A percentile compares a stretch with the other conserved stretches of the same genome.
phyloP scores from a whole-genome alignment of 2,888 invertebrate genomes.

The Selenia dentaria region DNA sequence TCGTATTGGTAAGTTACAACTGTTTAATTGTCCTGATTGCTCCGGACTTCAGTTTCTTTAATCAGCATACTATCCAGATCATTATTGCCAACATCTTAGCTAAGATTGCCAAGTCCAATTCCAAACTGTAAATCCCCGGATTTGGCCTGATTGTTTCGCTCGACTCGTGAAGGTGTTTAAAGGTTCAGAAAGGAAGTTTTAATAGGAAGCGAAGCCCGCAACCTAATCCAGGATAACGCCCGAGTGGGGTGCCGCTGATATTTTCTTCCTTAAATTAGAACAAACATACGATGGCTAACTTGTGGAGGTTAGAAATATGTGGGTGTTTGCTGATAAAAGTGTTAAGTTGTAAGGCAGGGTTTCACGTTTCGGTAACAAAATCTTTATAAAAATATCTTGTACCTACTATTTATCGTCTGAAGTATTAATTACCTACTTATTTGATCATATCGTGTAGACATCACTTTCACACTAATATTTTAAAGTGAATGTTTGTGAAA shows the following conservation, averaged over 20 bases:
- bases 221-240: slow-evolving; percentile 36
- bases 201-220: slow-evolving; percentile 48
- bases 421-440: too few species aligned
- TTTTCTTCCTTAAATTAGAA: slow-evolving; percentile 28
- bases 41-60: too few species aligned
- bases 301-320: not conserved
- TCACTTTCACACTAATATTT: too few species aligned
- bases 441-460: too few species aligned
- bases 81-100: slow-evolving; percentile 12
- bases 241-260: slow-evolving; percentile 22
- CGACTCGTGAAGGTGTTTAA: slow-evolving; percentile 36
- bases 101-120: slow-evolving; percentile 11
- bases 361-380: too few species aligned
- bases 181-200: slow-evolving; percentile 44
- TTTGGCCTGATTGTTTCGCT: slow-evolving; percentile 30
- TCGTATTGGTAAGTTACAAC: too few species aligned
- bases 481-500: too few species aligned
- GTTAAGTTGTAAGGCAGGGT: not conserved
- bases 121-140: slow-evolving; percentile 21
- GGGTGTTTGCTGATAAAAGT: not conserved
- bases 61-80: slow-evolving; percentile 4
- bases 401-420: too few species aligned
- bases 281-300: slow-evolving; percentile 20
- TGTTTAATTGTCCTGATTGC: too few species aligned
- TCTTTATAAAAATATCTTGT: too few species aligned